A percentile compares a stretch with the other conserved stretches of the same genome.
Evolutionary conservation across 2,888 invertebrate species (phyloP).

Genomic region (Leistus spinibarbis): DNA sequence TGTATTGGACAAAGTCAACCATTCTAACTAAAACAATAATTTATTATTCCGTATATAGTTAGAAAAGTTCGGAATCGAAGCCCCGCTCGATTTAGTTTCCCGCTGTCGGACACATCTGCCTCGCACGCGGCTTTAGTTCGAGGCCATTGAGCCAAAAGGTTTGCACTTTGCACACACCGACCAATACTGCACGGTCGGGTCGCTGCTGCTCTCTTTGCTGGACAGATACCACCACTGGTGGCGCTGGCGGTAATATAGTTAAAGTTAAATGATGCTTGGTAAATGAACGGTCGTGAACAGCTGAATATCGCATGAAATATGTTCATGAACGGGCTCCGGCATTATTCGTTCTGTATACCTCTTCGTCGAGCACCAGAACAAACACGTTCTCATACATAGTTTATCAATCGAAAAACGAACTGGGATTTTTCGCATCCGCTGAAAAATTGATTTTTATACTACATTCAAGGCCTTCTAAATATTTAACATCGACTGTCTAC

Average conservation of each 20-base stretch:
- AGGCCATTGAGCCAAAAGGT: background rate
- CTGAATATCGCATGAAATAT: slow-evolving; percentile 34
- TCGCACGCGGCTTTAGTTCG: background rate
- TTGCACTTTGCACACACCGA: background rate
- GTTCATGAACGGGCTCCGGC: background rate
- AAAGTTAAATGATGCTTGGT: slow-evolving; percentile 38
- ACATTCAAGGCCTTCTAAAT: background rate
- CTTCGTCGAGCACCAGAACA: background rate
- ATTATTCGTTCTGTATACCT: background rate
- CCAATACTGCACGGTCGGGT: background rate
- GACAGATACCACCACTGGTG: background rate
- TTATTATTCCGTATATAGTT: slow-evolving; percentile 12
- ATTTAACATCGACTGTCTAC: background rate
- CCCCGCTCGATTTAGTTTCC: slow-evolving; percentile 3
- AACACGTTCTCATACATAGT: background rate
- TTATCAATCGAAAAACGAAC: background rate
- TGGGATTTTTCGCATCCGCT: background rate
- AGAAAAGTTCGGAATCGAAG: slow-evolving; percentile 35
- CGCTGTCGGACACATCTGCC: slow-evolving; percentile 31
- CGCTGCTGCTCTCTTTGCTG: background rate
- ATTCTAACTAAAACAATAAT: slow-evolving; percentile 37
- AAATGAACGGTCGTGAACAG: slow-evolving; percentile 30
- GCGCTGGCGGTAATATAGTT: slow-evolving; percentile 8
- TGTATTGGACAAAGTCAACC: background rate
- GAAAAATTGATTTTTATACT: background rate